Conservation (phyloP, 1,140 invertebrate genomes). For the Oncopodura yosiiana region DNA sequence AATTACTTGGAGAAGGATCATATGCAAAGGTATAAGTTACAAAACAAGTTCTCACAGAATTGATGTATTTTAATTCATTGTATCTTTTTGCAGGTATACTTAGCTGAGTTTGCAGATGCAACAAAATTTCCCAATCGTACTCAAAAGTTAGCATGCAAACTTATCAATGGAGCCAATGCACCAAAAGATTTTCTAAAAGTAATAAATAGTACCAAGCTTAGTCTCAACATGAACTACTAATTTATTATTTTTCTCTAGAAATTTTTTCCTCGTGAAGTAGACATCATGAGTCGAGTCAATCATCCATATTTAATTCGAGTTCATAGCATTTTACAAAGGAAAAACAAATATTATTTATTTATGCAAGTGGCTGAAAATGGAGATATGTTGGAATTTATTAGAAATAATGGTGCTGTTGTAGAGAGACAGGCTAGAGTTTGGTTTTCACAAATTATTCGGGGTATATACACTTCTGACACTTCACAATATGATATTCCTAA, state of each 20-base stretch:
- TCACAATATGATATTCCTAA: neutral
- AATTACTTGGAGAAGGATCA: slow-evolving; percentile 55
- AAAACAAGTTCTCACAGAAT: neutral
- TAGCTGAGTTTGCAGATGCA: slow-evolving; percentile 44
- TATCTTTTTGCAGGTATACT: slow-evolving; percentile 48
- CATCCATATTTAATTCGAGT: slow-evolving; percentile 62
- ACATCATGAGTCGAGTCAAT: slow-evolving; percentile 55
- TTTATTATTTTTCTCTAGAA: too few relatives aligned
- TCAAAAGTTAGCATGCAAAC: slow-evolving; percentile 55
- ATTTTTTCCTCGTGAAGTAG: slow-evolving; percentile 63
- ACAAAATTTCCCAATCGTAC: slow-evolving; percentile 40
- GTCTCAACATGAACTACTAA: slow-evolving; percentile 37
- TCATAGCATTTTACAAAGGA: slow-evolving; percentile 55
- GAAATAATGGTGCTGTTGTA: slow-evolving; percentile 50
- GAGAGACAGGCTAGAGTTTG: slow-evolving; percentile 55
- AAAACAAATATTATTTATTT: slow-evolving; percentile 55
- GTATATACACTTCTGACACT: slow-evolving; percentile 2
- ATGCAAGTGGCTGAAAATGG: slow-evolving; percentile 58
- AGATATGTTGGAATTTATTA: slow-evolving; percentile 54
- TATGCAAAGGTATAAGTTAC: slow-evolving; percentile 49
- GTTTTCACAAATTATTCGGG: slow-evolving; percentile 56
- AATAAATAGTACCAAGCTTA: slow-evolving; percentile 36
- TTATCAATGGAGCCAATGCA: slow-evolving; percentile 58
- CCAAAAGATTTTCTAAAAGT: slow-evolving; percentile 58
- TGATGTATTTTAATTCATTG: too few relatives aligned